Evolutionary conservation across 2,888 invertebrate species (phyloP).

Genomic region (Cistogaster globosa): DNA sequence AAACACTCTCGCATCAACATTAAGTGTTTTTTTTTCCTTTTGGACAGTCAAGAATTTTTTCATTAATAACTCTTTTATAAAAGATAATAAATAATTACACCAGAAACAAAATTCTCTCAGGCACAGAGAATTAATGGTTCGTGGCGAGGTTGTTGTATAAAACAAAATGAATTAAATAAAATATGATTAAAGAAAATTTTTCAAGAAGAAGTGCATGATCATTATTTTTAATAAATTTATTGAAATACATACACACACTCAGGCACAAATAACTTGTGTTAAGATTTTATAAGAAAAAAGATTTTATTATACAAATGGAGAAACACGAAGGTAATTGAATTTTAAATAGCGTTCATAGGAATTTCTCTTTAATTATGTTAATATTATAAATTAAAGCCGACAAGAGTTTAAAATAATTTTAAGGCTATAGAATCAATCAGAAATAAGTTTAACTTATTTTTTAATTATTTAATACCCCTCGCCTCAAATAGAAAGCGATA

Average conservation of each 20-base stretch:
- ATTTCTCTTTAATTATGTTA: no score
- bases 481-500: no score
- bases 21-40: background rate
- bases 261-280: background rate
- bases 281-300: constrained; percentile 8
- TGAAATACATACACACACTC: constrained; percentile 9
- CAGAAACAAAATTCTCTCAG: constrained; percentile 64
- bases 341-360: constrained; percentile 37
- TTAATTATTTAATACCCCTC: no score
- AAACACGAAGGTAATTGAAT: constrained; percentile 67
- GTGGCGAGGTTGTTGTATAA: constrained; percentile 60
- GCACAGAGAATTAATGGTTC: constrained; percentile 71
- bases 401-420: no score
- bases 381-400: no score
- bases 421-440: no score
- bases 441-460: no score
- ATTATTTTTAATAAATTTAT: constrained; percentile 42
- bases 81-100: constrained; percentile 49
- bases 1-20: background rate
- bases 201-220: constrained; percentile 21
- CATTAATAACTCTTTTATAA: constrained; percentile 42
- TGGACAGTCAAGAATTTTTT: constrained; percentile 12
- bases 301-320: constrained; percentile 7
- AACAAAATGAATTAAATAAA: constrained; percentile 21
- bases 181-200: constrained; percentile 41